Conservation (phyloP, 2,797 vertebrate species). For the Luscinia megarhynchos region DNA sequence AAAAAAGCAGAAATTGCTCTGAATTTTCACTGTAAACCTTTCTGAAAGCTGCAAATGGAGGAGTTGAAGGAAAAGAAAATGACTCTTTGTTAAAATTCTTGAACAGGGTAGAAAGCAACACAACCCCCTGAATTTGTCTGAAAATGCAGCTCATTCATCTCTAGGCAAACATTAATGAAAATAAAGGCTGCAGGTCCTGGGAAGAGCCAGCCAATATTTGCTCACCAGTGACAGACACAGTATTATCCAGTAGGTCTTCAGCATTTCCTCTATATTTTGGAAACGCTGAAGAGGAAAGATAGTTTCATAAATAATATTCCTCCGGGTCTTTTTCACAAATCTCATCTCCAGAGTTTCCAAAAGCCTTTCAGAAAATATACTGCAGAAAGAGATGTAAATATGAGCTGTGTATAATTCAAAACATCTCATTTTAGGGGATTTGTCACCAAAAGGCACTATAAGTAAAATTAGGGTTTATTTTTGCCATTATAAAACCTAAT, state of each 20-base stretch:
- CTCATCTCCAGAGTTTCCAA: neutral
- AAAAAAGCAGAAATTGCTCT: neutral
- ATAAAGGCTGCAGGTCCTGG: neutral
- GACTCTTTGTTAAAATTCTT: neutral
- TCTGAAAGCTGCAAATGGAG: neutral
- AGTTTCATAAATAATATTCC: neutral
- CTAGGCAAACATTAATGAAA: neutral
- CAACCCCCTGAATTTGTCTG: slow-evolving; percentile 37
- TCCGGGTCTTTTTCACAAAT: slow-evolving; percentile 4
- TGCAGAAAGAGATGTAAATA: neutral
- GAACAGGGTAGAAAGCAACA: neutral
- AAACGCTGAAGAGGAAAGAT: neutral
- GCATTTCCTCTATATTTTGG: neutral
- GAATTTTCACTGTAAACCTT: neutral
- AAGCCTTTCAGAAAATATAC: slow-evolving; percentile 14
- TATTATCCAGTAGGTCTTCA: neutral
- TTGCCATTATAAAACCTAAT: neutral
- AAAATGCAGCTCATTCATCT: slow-evolving; percentile 29
- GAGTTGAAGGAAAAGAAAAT: neutral
- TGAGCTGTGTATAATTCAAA: neutral
- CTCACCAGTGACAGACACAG: slow-evolving; percentile 6
- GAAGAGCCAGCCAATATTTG: neutral
- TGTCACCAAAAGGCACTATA: neutral
- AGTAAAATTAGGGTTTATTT: neutral
- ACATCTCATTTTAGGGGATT: neutral